Evolutionary conservation across 2,797 vertebrate species (phyloP), one percentile per base, ranked within the genome.

Genomic region (Propithecus perrieri): DNA sequence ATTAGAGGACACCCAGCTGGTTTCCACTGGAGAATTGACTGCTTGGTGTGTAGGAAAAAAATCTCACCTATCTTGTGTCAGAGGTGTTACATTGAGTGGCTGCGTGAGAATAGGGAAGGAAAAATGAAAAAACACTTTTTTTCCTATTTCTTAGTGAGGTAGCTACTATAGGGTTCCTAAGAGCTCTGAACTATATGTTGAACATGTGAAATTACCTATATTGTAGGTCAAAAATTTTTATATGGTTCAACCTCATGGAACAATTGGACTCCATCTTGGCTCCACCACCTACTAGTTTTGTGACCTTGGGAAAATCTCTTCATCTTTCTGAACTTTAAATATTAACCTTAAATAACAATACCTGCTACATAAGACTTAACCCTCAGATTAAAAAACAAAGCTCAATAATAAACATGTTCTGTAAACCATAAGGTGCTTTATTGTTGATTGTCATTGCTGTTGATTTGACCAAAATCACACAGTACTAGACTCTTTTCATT

Each of bases 321-420:
- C 43, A 74, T 79, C 59, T 89, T 61, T 95, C 76, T 94, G 30
- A 87, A 90, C 71, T 92, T 92, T 59, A 87, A 81, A 69, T 67
- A 85, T 80, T 85, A 89, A 76, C 61, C 87, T 90, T 91, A 94
- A 95, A 90, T 72, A 83, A 86, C 22, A 88, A 89, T 55, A 69
- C 24, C 26, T 96, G 43, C 59, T 71, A 7, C 26, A 55, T 5
- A 80, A 80, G 67, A 63, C 35, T 92, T 92, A 91, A 89, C 26
- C 55, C 26, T 57, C 26, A 94, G 53, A 95, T 13, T 43, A 69
- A 35, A 78, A 78, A 92, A 83, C 67, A 86, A 95, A 93, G 55
- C 15, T 79, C 33, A 48, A 88, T 53, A 63, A 84, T 38, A 79
- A 90, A 50, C 81, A 89, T 26, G 24, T 14, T 81, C 55, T 76